Conservation (phyloP, 2,888 invertebrate species). For the Epirrhoe tristata region DNA sequence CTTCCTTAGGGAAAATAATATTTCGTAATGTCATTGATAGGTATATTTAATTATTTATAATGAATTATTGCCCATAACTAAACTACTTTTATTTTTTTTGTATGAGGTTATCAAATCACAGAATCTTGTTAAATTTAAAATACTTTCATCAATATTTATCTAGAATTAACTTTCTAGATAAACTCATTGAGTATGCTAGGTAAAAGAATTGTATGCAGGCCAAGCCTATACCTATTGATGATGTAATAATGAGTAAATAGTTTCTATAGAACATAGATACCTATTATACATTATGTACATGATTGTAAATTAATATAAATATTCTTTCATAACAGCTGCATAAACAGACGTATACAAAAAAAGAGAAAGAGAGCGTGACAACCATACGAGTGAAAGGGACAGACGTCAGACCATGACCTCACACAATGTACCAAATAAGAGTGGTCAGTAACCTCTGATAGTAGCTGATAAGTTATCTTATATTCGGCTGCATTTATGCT, state of each 20-base stretch:
- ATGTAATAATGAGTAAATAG: no score
- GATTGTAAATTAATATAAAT: not conserved
- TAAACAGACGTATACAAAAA: conserved; percentile 39
- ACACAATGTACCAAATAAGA: conserved; percentile 62
- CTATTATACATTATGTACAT: not conserved
- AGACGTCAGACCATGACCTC: conserved; percentile 71
- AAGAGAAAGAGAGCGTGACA: conserved; percentile 38
- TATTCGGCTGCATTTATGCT: conserved; percentile 46
- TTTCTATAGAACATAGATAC: no score
- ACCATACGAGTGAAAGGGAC: conserved; percentile 46
- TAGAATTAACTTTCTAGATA: no score
- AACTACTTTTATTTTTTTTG: no score
- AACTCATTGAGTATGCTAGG: no score
- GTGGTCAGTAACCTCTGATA: conserved; percentile 68
- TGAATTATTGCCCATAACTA: no score
- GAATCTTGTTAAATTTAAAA: no score
- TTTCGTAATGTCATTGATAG: not conserved
- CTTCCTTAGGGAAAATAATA: not conserved
- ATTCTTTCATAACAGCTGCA: conserved; percentile 42
- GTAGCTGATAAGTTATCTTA: conserved; percentile 58
- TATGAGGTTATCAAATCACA: no score
- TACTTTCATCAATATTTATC: no score
- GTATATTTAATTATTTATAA: no score
- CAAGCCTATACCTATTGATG: no score
- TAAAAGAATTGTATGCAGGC: no score